These are phyloP conservation scores for Alfaro cultratus DNA, from an alignment of 2,797 vertebrate genomes.

Conservation along the genomic window DNA sequence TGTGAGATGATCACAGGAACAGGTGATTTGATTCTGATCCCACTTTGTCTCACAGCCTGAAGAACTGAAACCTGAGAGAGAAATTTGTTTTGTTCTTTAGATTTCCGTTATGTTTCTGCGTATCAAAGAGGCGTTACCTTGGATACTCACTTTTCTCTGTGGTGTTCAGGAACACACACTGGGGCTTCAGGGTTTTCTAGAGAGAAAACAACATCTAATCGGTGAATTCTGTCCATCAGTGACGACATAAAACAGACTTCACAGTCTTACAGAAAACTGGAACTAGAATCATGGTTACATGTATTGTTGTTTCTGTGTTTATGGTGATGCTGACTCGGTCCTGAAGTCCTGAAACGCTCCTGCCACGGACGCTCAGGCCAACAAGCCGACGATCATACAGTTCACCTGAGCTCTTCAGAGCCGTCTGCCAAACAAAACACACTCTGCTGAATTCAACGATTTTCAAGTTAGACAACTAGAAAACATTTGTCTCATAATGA, in stretches of 20 bases:
- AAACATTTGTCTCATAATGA: background rate
- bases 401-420: rapidly evolving
- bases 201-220: conserved; percentile 2
- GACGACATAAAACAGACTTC: background rate
- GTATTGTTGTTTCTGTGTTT: rapidly evolving
- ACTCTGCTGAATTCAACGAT: background rate
- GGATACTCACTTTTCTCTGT: conserved; percentile 34
- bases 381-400: conserved; percentile 42
- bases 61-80: conserved; percentile 1
- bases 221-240: background rate
- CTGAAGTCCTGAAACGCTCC: conserved; percentile 13
- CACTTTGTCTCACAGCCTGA: conserved; percentile 38
- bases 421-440: conserved; percentile 17
- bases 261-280: background rate
- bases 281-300: conserved; percentile 33
- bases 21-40: conserved; percentile 40
- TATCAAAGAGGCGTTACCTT: background rate
- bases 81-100: background rate
- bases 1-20: conserved; percentile 65
- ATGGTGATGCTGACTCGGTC: conserved; percentile 58
- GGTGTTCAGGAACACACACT: conserved; percentile 45
- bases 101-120: background rate
- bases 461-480: background rate
- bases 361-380: conserved; percentile 37
- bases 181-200: conserved; percentile 16